phyloP scores from a whole-genome alignment of 2,888 invertebrate species.

The Abrostola triplasia region DNA sequence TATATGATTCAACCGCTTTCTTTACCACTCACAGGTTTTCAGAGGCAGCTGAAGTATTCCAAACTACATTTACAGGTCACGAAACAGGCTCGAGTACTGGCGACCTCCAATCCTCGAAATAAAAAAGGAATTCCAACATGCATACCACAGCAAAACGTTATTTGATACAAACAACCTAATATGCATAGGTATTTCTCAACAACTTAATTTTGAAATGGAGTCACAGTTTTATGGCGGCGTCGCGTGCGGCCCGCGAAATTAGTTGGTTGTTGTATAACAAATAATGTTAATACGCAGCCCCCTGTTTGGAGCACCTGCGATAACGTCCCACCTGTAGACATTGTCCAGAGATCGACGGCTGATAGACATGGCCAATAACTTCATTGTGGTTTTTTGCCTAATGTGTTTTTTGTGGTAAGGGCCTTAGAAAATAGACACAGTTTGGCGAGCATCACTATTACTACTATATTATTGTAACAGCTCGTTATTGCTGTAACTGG shows the following conservation, averaged over 20 bases:
- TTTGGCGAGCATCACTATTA: too few species aligned
- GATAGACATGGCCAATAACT: slow-evolving; percentile 11
- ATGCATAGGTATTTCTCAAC: slow-evolving; percentile 22
- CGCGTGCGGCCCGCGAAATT: slow-evolving; percentile 44
- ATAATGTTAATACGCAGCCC: slow-evolving; percentile 55
- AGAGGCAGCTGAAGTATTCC: too few species aligned
- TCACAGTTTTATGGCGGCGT: slow-evolving; percentile 28
- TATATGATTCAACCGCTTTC: too few species aligned
- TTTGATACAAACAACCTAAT: slow-evolving; percentile 5
- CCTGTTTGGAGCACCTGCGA: slow-evolving; percentile 45
- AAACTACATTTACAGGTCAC: too few species aligned
- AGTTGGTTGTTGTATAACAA: slow-evolving; percentile 44
- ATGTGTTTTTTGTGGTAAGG: slow-evolving; percentile 13
- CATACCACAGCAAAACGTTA: background rate
- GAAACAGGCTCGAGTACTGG: too few species aligned
- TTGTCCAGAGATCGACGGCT: slow-evolving; percentile 36
- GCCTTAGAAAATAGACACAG: background rate
- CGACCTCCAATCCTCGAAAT: background rate
- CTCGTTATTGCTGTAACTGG: too few species aligned
- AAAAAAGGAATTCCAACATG: slow-evolving; percentile 2
- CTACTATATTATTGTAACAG: too few species aligned
- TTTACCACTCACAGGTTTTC: too few species aligned
- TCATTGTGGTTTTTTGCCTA: slow-evolving; percentile 1
- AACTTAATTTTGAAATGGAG: slow-evolving; percentile 27
- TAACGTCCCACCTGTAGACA: slow-evolving; percentile 49